These are phyloP conservation scores for Lasioglossum malachurum DNA, from an alignment of 2,888 invertebrate species.

Conservation along the genomic window DNA sequence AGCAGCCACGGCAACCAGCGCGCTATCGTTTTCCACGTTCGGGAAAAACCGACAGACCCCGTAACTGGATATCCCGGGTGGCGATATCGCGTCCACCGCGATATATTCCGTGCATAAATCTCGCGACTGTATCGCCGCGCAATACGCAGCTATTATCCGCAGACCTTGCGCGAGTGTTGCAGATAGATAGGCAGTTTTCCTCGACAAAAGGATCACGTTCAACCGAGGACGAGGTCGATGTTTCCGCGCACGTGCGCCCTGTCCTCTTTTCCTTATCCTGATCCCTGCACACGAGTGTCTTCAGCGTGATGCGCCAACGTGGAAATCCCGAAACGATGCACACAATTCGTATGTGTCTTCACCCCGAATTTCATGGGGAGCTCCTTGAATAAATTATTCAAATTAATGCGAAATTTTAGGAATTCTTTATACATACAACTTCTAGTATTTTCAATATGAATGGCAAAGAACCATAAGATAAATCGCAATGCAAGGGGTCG, in stretches of 20 bases:
- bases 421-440: no score
- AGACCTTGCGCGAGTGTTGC: constrained; percentile 12
- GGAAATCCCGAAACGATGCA: background rate
- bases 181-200: background rate
- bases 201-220: background rate
- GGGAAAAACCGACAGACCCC: background rate
- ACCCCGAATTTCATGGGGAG: no score
- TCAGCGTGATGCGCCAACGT: background rate
- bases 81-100: background rate
- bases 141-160: constrained; percentile 13
- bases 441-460: no score
- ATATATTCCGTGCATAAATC: constrained; percentile 5
- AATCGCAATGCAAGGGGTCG: no score
- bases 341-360: background rate
- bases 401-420: no score
- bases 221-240: background rate
- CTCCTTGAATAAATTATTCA: no score
- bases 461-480: no score
- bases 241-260: background rate
- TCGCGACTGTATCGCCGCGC: constrained; percentile 1
- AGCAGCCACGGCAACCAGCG: background rate
- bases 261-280: background rate
- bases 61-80: background rate
- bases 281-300: background rate
- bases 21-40: background rate